Evolutionary conservation across 1,140 invertebrate species (phyloP).

Genomic region (Drosophila rufa): DNA sequence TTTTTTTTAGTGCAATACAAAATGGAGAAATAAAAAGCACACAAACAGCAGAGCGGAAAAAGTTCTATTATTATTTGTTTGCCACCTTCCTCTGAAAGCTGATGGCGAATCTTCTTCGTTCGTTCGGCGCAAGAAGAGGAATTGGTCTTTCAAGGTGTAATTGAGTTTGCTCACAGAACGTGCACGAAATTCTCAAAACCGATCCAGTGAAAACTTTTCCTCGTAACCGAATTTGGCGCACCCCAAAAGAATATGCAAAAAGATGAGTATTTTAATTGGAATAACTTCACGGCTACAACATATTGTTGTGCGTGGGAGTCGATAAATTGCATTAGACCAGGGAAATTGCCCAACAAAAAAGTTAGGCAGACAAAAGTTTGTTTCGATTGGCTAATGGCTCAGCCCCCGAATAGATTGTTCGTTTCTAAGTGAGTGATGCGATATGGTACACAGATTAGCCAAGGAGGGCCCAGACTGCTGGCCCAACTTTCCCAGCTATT

Average conservation of each 20-base stretch:
- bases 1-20: conserved; percentile 19
- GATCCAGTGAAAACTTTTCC: conserved; percentile 35
- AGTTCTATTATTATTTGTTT: conserved; percentile 41
- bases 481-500: conserved; percentile 26
- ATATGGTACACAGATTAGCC: conserved; percentile 36
- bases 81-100: conserved; percentile 25
- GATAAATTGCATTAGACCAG: conserved; percentile 13
- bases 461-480: not conserved
- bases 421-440: conserved; percentile 39
- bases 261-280: conserved; percentile 36
- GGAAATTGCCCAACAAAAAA: conserved; percentile 25
- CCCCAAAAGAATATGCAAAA: conserved; percentile 15
- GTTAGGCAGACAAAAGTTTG: conserved; percentile 25
- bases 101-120: not conserved
- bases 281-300: conserved; percentile 24
- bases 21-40: conserved; percentile 24
- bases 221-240: conserved; percentile 32
- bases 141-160: conserved; percentile 49
- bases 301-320: conserved; percentile 27
- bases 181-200: conserved; percentile 46
- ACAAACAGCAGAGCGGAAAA: conserved; percentile 36
- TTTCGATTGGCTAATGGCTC: conserved; percentile 23
- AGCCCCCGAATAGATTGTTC: conserved; percentile 21
- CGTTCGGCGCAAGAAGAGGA: conserved; percentile 2
- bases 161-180: conserved; percentile 54